These are phyloP conservation scores for Ennomos erosarius DNA, from an alignment of 2,888 invertebrate species.

Conservation along the genomic window DNA sequence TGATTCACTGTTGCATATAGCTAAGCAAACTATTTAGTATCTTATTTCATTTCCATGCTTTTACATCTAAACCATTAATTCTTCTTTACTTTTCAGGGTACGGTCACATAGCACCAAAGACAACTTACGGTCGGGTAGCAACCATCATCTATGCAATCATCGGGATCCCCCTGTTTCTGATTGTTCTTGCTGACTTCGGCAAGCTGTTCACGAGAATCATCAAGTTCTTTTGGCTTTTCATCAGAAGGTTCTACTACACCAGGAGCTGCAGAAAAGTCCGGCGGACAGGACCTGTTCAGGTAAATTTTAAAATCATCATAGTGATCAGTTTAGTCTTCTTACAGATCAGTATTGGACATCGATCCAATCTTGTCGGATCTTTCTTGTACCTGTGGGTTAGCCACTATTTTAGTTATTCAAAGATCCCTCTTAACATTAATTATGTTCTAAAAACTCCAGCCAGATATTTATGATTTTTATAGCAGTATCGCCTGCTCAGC, in stretches of 20 bases:
- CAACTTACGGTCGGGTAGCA: constrained; percentile 92
- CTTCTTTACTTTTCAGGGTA: constrained; percentile 88
- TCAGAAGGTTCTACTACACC: constrained; percentile 93
- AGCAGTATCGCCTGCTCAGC: too few relatives aligned
- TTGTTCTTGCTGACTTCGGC: constrained; percentile 97
- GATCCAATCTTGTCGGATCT: too few relatives aligned
- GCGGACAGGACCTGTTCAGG: constrained; percentile 90
- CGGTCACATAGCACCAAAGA: constrained; percentile 97
- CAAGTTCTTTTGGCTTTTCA: constrained; percentile 95
- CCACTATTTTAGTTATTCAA: too few relatives aligned
- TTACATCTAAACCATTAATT: neutral
- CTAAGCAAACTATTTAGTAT: too few relatives aligned
- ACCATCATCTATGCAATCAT: constrained; percentile 97
- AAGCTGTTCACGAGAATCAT: constrained; percentile 96
- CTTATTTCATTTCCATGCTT: too few relatives aligned
- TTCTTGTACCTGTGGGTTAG: too few relatives aligned
- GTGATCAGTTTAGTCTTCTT: too few relatives aligned
- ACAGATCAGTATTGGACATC: too few relatives aligned
- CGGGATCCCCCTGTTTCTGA: constrained; percentile 97
- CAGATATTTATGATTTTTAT: too few relatives aligned
- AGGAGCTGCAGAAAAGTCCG: constrained; percentile 92
- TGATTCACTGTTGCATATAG: too few relatives aligned
- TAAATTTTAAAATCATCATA: constrained; percentile 50
- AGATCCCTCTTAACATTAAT: too few relatives aligned
- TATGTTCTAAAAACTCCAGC: too few relatives aligned